Conservation (phyloP, 2,113 vertebrate species). For the Salvelinus sp. region DNA sequence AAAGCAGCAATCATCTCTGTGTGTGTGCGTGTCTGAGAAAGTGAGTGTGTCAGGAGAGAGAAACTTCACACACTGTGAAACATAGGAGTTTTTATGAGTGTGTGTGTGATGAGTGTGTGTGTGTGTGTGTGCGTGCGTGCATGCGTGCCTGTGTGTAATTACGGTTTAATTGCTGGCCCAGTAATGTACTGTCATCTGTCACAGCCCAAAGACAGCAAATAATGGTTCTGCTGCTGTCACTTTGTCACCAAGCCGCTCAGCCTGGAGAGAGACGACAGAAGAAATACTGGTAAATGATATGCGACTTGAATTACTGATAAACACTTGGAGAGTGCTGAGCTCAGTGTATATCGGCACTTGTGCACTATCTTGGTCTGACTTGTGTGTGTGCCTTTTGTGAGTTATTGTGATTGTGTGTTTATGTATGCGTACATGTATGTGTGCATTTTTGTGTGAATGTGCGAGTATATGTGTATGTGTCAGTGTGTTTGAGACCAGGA, state of each 20-base stretch:
- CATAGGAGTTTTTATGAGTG: too few relatives aligned
- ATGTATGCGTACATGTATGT: slow-evolving; percentile 32
- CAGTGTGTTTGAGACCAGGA: slow-evolving; percentile 42
- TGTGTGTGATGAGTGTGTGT: neutral
- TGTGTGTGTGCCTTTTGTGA: slow-evolving; percentile 9
- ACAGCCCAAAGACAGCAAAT: slow-evolving; percentile 78
- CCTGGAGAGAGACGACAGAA: slow-evolving; percentile 66
- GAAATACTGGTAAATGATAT: slow-evolving; percentile 74
- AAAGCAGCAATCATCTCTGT: neutral
- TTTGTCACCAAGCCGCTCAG: slow-evolving; percentile 57
- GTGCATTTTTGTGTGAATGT: neutral
- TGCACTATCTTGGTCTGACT: slow-evolving; percentile 25
- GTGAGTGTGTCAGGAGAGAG: neutral
- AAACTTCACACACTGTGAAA: neutral
- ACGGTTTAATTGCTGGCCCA: slow-evolving; percentile 76
- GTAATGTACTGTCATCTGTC: slow-evolving; percentile 60
- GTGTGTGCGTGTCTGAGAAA: neutral
- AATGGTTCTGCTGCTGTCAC: slow-evolving; percentile 70
- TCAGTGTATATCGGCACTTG: slow-evolving; percentile 38
- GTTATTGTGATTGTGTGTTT: slow-evolving; percentile 36
- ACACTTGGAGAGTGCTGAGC: slow-evolving; percentile 54
- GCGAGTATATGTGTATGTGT: slow-evolving; percentile 8
- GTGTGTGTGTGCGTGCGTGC: slow-evolving; percentile 23
- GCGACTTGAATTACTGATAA: slow-evolving; percentile 77
- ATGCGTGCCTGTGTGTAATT: slow-evolving; percentile 68